These are phyloP conservation scores for Florisuga fusca DNA, from an alignment of 2,797 vertebrate species.

Conservation along the genomic window DNA sequence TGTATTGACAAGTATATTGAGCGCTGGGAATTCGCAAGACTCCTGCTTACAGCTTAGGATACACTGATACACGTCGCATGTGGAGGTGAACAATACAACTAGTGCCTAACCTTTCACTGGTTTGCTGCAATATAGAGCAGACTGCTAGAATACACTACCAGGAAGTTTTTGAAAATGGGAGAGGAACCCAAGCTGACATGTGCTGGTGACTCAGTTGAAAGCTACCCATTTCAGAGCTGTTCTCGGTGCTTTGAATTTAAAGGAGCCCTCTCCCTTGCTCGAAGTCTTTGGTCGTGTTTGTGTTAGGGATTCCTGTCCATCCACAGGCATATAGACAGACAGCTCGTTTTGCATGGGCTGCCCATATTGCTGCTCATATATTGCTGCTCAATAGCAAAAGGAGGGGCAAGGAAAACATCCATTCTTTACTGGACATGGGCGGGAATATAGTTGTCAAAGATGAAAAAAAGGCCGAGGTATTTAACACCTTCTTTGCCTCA, in stretches of 20 bases:
- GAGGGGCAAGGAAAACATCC: too few relatives aligned
- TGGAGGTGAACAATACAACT: neutral
- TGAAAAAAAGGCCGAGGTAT: too few relatives aligned
- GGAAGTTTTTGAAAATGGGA: neutral
- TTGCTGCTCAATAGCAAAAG: too few relatives aligned
- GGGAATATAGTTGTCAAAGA: too few relatives aligned
- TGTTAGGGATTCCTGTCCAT: neutral
- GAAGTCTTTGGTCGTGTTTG: neutral
- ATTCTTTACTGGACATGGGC: too few relatives aligned
- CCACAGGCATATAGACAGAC: neutral
- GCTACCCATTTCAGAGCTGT: neutral
- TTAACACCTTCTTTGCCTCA: too few relatives aligned
- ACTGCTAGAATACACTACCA: slow-evolving; percentile 18
- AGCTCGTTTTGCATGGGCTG: neutral
- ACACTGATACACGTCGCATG: neutral
- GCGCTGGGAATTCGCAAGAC: slow-evolving; percentile 20
- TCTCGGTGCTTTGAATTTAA: neutral
- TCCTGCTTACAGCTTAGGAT: slow-evolving; percentile 43
- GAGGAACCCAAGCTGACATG: neutral
- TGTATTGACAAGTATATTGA: slow-evolving; percentile 45
- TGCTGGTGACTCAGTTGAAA: slow-evolving; percentile 8
- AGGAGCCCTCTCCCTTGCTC: neutral
- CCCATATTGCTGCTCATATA: accelerated
- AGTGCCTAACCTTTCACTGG: slow-evolving; percentile 34
- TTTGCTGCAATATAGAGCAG: neutral